Evolutionary conservation across 2,113 vertebrate species (phyloP).

Genomic region (Zingel zingel): DNA sequence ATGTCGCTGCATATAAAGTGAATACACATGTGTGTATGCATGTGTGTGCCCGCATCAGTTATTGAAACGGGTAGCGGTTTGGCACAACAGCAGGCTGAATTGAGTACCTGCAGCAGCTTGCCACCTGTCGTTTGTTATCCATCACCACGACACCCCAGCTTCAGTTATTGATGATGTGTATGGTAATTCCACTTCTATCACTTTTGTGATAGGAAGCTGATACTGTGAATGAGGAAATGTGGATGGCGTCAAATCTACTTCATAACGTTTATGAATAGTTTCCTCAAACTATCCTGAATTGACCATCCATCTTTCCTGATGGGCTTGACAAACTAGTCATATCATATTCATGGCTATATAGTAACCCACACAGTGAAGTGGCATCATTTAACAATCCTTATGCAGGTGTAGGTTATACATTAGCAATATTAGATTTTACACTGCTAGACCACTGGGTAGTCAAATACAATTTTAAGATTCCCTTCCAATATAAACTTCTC

Average conservation of each 20-base stretch:
- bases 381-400: conserved; percentile 19
- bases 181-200: conserved; percentile 76
- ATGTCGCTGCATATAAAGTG: neutral
- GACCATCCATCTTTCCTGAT: conserved; percentile 62
- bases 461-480: conserved; percentile 13
- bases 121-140: conserved; percentile 72
- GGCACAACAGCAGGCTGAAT: conserved; percentile 32
- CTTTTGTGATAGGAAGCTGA: conserved; percentile 65
- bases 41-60: neutral
- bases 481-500: conserved; percentile 9
- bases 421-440: neutral
- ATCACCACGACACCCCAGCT: conserved; percentile 63
- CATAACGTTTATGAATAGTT: conserved; percentile 74
- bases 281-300: conserved; percentile 62
- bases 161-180: conserved; percentile 77
- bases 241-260: conserved; percentile 62
- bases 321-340: conserved; percentile 60
- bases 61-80: conserved; percentile 29
- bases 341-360: conserved; percentile 23
- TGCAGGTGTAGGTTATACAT: neutral
- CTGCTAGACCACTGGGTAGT: neutral
- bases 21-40: neutral
- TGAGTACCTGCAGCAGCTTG: conserved; percentile 56
- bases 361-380: neutral
- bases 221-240: conserved; percentile 69